Base-by-base conservation (phyloP, 2,888 invertebrate species). In the Stenichneumon culpator region DNA sequence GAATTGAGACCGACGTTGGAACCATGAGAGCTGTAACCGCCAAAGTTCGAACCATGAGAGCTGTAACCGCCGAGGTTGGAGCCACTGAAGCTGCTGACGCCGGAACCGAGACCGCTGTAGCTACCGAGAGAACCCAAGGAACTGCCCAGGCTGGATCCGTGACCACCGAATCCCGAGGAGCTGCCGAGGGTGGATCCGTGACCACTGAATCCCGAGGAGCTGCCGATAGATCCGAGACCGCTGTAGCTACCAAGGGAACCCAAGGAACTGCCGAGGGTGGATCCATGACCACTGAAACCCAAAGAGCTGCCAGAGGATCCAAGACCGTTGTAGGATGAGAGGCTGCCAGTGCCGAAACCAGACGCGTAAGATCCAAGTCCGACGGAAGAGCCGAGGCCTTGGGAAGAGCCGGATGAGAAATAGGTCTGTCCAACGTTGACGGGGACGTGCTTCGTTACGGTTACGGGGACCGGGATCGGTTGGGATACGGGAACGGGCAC, bases 401-500 rank as follows among this genome's bases (percentile, higher is more conserved):
- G 69, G 63, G 74, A 57, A 57, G 74, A 82, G n/a, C 22, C 81
- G 6, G 68, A 50, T 11, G 73, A 11, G 14, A 63, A 80, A 77
- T 67, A 28, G 39, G 65, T 54, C 3, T 77, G 52, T 79, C 83
- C 83, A 65, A 82, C 79, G 44, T 78, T 77, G 70, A 84, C 84
- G 14, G 86, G 79, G 19, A 78, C 65, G 2, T 67, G 52, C 6
- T 70, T 84, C 22, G 81, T 84, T 3, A 81, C 72, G 11, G 73
- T 65, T 25, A 89, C 82, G 7, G 89, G 86, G 25, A 89, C 87
- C 16, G 89, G 87, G 4, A 88, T 79, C 1, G 88, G 87, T 39
- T 89, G 86, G 25, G 88, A 69, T 32, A 88, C 87, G 3, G 88
- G 88, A 36, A 90, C 87, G 3, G 91, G 87, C 2, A 91, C 89